Percentiles rank a stretch among this genome's conserved stretches.
phyloP scores from a whole-genome alignment of 2,888 invertebrate species.

The Drosophila mercatorum region DNA sequence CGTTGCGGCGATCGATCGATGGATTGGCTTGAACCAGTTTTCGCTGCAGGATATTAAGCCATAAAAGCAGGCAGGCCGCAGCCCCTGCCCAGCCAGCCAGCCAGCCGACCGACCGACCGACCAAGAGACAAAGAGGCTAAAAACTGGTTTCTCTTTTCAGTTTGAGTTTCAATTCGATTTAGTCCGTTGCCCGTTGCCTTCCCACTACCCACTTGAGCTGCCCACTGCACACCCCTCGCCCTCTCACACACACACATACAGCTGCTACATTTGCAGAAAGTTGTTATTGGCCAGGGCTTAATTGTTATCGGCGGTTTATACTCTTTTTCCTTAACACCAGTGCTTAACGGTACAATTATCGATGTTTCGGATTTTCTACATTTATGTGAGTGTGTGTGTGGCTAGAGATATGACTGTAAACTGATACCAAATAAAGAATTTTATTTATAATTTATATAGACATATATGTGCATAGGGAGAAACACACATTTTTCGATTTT shows the following conservation, averaged over 20 bases:
- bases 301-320: constrained; percentile 70
- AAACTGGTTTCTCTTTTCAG: constrained; percentile 55
- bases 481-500: too few species aligned
- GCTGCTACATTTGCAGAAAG: constrained; percentile 32
- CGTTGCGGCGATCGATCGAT: constrained; percentile 52
- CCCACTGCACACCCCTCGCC: not conserved
- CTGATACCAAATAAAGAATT: constrained; percentile 1
- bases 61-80: constrained; percentile 56
- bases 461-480: not conserved
- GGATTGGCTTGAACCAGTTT: constrained; percentile 68
- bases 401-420: constrained; percentile 8
- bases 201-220: not conserved
- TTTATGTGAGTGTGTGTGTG: not conserved
- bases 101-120: not conserved
- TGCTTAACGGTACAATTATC: constrained; percentile 65
- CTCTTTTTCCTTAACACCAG: constrained; percentile 52
- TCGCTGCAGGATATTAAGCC: constrained; percentile 74
- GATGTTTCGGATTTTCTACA: constrained; percentile 10
- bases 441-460: not conserved
- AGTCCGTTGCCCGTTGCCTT: constrained; percentile 2
- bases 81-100: not conserved
- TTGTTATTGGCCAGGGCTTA: constrained; percentile 56
- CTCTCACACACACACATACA: constrained; percentile 2
- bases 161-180: constrained; percentile 35
- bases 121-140: constrained; percentile 14